A percentile compares a stretch with the other conserved stretches of the same genome.
Conservation (phyloP, 2,888 invertebrate genomes). For the Agonopterix alstromeriana region DNA sequence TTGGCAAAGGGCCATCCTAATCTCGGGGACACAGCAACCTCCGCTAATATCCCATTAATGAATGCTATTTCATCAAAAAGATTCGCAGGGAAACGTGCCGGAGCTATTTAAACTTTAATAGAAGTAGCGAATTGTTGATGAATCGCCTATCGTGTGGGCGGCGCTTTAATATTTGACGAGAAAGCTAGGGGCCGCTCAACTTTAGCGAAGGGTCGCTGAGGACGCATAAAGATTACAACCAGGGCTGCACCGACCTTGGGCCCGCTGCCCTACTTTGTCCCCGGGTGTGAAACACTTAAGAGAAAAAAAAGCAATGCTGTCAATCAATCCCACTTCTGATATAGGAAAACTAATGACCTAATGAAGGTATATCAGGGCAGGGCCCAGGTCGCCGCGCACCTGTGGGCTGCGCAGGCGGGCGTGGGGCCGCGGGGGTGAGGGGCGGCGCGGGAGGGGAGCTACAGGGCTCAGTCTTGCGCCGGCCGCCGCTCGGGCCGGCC, state of each 20-base stretch:
- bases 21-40: neutral
- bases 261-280: too few relatives aligned
- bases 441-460: neutral
- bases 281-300: too few relatives aligned
- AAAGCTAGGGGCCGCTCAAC: slow-evolving; percentile 20
- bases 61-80: neutral
- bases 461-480: slow-evolving; percentile 24
- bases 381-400: slow-evolving; percentile 47
- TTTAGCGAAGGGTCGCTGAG: slow-evolving; percentile 30
- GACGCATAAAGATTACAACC: slow-evolving; percentile 37
- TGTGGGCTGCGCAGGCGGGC: slow-evolving; percentile 40
- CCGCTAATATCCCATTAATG: neutral
- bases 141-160: slow-evolving; percentile 24
- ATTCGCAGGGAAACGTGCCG: neutral
- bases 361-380: slow-evolving; percentile 11
- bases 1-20: too few relatives aligned
- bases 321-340: too few relatives aligned
- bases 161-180: slow-evolving; percentile 25
- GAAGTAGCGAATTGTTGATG: slow-evolving; percentile 24
- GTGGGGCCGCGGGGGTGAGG: slow-evolving; percentile 22
- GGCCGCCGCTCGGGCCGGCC: slow-evolving; percentile 26
- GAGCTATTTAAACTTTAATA: slow-evolving; percentile 17
- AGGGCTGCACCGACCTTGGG: slow-evolving; percentile 32
- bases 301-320: too few relatives aligned
- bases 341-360: neutral